These are phyloP conservation scores for Scaptomyza cyrtandrae DNA, from an alignment of 2,888 invertebrate species.

Conservation along the genomic window DNA sequence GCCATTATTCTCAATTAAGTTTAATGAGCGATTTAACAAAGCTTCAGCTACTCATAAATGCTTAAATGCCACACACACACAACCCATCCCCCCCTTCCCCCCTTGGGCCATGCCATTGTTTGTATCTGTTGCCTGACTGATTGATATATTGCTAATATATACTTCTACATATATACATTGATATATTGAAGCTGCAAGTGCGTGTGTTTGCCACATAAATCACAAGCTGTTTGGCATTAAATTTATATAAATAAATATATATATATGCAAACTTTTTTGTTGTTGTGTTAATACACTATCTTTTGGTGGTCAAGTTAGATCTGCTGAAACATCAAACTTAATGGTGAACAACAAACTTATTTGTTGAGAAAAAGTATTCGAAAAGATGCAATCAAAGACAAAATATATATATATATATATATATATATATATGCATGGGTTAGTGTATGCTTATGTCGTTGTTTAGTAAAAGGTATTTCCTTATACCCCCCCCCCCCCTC, in stretches of 20 bases:
- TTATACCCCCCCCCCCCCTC: too few relatives aligned
- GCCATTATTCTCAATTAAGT: conserved; percentile 67
- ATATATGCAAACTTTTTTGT: not conserved
- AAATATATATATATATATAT: too few relatives aligned
- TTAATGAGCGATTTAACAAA: conserved; percentile 39
- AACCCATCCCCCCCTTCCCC: not conserved
- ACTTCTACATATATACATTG: conserved; percentile 32
- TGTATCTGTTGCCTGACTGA: conserved; percentile 15
- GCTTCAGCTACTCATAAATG: conserved; percentile 3
- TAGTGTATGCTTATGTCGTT: not conserved
- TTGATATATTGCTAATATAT: conserved; percentile 47
- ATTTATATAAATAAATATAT: not conserved
- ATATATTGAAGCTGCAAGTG: conserved; percentile 34
- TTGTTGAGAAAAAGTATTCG: too few relatives aligned
- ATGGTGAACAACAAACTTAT: too few relatives aligned
- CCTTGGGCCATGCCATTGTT: not conserved
- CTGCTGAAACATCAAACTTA: not conserved
- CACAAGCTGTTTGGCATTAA: conserved; percentile 18
- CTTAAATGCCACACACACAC: not conserved
- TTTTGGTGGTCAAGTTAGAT: not conserved
- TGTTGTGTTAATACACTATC: conserved; percentile 24
- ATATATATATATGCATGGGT: not conserved
- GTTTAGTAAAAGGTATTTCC: not conserved
- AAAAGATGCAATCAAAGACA: too few relatives aligned
- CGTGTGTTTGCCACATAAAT: conserved; percentile 32